Evolutionary conservation across 2,113 vertebrate species (phyloP).

Genomic region (Sylvietta virens): DNA sequence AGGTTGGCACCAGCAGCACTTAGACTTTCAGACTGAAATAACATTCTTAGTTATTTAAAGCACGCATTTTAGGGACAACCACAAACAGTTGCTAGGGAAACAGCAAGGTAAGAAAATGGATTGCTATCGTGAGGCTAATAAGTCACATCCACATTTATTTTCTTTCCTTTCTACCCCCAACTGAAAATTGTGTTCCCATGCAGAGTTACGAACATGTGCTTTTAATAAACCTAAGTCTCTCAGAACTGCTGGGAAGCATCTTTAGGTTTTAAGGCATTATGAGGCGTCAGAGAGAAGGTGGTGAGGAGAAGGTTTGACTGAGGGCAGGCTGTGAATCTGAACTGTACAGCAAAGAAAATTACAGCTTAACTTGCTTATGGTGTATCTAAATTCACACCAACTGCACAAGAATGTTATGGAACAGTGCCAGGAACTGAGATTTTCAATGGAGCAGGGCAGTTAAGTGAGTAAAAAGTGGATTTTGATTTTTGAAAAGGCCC

Average conservation of each 20-base stretch:
- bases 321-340: neutral
- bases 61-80: neutral
- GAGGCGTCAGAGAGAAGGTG: neutral
- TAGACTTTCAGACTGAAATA: neutral
- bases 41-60: neutral
- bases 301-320: neutral
- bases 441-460: neutral
- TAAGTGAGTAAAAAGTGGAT: neutral
- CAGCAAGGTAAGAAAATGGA: neutral
- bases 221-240: neutral
- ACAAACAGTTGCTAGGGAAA: neutral
- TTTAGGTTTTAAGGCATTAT: neutral
- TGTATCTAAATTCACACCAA: neutral
- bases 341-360: neutral
- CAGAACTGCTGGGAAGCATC: neutral
- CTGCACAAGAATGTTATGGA: neutral
- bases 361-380: neutral
- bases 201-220: neutral
- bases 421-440: neutral
- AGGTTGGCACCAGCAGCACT: neutral
- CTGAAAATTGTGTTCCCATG: neutral
- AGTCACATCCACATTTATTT: neutral
- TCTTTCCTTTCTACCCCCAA: neutral
- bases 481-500: neutral
- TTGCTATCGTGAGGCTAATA: neutral